Conservation (phyloP, 2,113 vertebrate genomes). For the Hypomesus transpacificus region DNA sequence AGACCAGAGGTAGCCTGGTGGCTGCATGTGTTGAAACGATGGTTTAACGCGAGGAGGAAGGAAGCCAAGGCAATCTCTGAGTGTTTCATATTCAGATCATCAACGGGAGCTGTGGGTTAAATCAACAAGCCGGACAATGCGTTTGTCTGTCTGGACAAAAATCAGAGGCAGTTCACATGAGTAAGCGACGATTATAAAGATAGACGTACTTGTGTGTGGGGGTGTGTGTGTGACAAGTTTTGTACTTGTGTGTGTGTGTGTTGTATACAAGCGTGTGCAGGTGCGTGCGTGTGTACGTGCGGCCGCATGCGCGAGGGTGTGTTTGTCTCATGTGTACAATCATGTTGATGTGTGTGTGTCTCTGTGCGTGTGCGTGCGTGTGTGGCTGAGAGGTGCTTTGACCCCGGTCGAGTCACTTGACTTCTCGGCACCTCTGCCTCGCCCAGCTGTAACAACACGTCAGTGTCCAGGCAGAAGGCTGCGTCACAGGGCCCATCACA, state of each 20-base stretch:
- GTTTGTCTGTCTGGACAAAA: conserved; percentile 32
- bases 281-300: background rate
- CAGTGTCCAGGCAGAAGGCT: conserved; percentile 49
- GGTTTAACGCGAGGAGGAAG: conserved; percentile 50
- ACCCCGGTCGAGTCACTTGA: conserved; percentile 71
- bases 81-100: conserved; percentile 53
- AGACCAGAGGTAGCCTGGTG: conserved; percentile 46
- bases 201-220: conserved; percentile 10
- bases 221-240: conserved; percentile 11
- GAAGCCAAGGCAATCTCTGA: conserved; percentile 46
- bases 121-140: conserved; percentile 33
- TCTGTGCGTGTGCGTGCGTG: conserved; percentile 15
- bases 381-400: conserved; percentile 47
- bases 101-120: conserved; percentile 30
- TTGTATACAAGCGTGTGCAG: conserved; percentile 3
- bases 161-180: conserved; percentile 21
- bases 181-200: conserved; percentile 30
- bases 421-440: conserved; percentile 64
- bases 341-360: conserved; percentile 11
- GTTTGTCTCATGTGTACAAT: conserved; percentile 10
- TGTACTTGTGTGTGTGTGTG: background rate
- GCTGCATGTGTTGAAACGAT: conserved; percentile 39
- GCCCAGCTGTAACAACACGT: conserved; percentile 73
- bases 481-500: conserved; percentile 45
- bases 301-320: conserved; percentile 7